Evolutionary conservation across 1,140 invertebrate species (phyloP).

Genomic region (Zaprionus africanus): DNA sequence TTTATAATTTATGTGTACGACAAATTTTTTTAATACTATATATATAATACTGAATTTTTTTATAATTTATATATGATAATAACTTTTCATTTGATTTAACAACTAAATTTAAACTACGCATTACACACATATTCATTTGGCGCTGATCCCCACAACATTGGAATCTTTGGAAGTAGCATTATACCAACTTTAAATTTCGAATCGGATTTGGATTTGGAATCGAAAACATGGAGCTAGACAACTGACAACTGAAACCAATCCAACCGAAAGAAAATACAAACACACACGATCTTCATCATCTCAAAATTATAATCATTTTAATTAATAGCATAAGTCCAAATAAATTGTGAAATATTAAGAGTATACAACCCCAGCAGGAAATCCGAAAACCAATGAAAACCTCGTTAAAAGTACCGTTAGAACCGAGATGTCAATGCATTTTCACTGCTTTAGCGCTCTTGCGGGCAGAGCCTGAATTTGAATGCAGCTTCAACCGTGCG

Average conservation of each 20-base stretch:
- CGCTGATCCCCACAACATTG: constrained; percentile 21
- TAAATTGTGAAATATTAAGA: constrained; percentile 81
- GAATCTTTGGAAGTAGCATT: constrained; percentile 8
- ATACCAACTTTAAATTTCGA: constrained; percentile 15
- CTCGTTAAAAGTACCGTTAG: constrained; percentile 34
- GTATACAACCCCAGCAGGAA: constrained; percentile 38
- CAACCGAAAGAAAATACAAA: neutral
- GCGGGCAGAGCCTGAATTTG: neutral
- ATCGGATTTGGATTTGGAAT: neutral
- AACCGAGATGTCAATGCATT: constrained; percentile 17
- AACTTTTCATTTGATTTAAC: constrained; percentile 76
- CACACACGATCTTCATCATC: constrained; percentile 47
- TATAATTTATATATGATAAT: constrained; percentile 82
- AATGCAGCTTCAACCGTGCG: neutral
- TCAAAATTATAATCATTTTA: constrained; percentile 81
- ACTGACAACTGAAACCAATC: constrained; percentile 30
- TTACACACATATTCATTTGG: constrained; percentile 27
- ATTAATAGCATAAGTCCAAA: constrained; percentile 77
- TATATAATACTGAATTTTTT: constrained; percentile 81
- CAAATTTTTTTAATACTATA: constrained; percentile 72
- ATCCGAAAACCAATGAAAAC: constrained; percentile 31
- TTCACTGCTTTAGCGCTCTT: constrained; percentile 6
- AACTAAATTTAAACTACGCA: constrained; percentile 58
- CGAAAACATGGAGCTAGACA: neutral
- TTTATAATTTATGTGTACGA: constrained; percentile 82